Conservation (phyloP, 2,797 vertebrate species). For the Paguma larvata region DNA sequence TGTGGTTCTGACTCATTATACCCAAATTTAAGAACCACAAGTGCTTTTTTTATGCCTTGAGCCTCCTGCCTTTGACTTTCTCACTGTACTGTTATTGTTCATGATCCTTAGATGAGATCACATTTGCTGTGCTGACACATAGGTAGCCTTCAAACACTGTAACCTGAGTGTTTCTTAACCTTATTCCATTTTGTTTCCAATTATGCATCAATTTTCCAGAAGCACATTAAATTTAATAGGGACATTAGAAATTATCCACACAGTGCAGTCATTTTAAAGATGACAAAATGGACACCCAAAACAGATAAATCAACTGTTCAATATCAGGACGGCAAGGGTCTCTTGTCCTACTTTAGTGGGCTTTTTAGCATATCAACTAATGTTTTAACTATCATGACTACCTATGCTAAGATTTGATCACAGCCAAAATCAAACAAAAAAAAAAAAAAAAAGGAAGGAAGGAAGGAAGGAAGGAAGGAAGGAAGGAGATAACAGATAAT, state of each 20-base stretch:
- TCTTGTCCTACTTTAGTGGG: background rate
- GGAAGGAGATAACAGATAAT: background rate
- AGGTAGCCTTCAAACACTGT: background rate
- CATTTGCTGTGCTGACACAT: background rate
- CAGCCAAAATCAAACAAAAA: background rate
- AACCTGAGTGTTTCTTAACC: background rate
- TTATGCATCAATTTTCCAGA: conserved; percentile 16
- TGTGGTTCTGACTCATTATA: conserved; percentile 37
- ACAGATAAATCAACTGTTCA: background rate
- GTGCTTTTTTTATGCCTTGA: background rate
- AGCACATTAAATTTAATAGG: background rate
- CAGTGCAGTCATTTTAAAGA: conserved; percentile 12
- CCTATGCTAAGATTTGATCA: background rate
- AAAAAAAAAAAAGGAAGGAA: background rate
- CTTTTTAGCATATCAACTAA: background rate
- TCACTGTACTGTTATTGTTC: background rate
- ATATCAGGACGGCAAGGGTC: background rate
- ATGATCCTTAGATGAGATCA: background rate
- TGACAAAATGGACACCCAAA: background rate
- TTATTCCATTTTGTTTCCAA: conserved; percentile 10
- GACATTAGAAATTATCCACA: background rate
- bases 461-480: background rate
- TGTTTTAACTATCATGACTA: background rate
- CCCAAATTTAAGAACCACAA: background rate
- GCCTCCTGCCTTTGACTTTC: background rate